These are phyloP conservation scores for Muntiacus muntjak DNA, from an alignment of 2,113 vertebrate species.

Conservation along the genomic window DNA sequence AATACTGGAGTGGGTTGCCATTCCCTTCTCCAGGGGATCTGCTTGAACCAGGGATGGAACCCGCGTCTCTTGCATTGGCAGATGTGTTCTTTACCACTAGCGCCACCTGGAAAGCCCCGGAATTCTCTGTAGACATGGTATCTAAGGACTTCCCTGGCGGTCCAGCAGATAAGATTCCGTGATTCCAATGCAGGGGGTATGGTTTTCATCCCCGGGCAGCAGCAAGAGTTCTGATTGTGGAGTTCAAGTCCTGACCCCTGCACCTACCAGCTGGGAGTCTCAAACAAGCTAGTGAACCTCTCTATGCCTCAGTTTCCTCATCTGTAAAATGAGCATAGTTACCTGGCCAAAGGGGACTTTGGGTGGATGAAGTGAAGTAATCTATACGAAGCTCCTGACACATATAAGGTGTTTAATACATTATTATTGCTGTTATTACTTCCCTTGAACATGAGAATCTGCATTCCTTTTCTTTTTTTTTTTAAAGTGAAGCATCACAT, in stretches of 20 bases:
- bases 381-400: not conserved
- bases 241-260: not conserved
- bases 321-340: not conserved
- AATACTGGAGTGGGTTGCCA: not conserved
- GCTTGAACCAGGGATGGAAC: not conserved
- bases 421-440: not conserved
- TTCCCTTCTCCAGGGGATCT: not conserved
- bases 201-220: not conserved
- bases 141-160: accelerated
- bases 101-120: not conserved
- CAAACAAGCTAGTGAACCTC: not conserved
- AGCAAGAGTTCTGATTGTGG: not conserved
- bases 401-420: not conserved
- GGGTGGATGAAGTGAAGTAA: not conserved
- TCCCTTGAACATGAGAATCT: not conserved
- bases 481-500: not conserved
- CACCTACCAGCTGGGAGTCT: not conserved
- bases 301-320: not conserved
- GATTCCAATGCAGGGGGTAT: not conserved
- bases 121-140: not conserved
- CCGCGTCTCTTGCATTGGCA: not conserved
- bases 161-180: not conserved
- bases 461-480: not conserved
- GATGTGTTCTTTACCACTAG: not conserved
- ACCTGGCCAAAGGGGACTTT: not conserved